Base-by-base conservation (phyloP, 1,140 invertebrate genomes). In the Drosophila repleta region DNA sequence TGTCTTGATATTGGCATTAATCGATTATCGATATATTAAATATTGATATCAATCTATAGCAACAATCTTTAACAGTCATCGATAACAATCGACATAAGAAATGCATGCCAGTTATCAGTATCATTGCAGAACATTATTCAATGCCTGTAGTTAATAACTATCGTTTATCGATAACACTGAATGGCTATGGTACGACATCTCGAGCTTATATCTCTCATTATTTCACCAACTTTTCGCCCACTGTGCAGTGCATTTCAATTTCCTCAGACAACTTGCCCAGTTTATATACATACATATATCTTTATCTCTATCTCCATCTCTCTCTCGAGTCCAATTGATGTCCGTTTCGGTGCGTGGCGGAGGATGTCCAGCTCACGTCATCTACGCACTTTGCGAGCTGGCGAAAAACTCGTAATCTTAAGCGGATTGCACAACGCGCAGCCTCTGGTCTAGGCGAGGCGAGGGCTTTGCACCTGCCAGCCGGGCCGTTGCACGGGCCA, bases 391-490 rank as follows among this genome's bases (percentile, higher is more conserved):
- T 65, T 64, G 37, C 61, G 7, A 35, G 32, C 32, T 11, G 11
- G 32, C 11, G 32, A 15, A 24, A 57, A 64, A 64, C 61, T 55
- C 51, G 61, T 57, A 66, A 56, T 66, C 63, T 32, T 17, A 2
- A 10, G 26, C 7, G 17, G 53, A 66, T 66, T 66, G 55, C 64
- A 66, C 64, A 66, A 66, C 53, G 39, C 15, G 18, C 35, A 17
- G 21, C 39, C 18, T 5, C 26, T 8, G 13, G 15, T 18, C 10
- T 0, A 4, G 7, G 37, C 7, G 1, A 4, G 7, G 37, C 7
- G n/a, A 7, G 20, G 26, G 48, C 29, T 51, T 51, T 26, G 3
- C 8, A 21, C 4, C 4, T 20, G 10, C 24, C 24, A 2, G n/a
- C 6, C 29, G 24, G 15, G 24, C 4, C 10, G 6, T 17, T n/a